A percentile compares a stretch with the other conserved stretches of the same genome.
Evolutionary conservation across 2,888 invertebrate genomes (phyloP).

Genomic region (Sericinus montela): DNA sequence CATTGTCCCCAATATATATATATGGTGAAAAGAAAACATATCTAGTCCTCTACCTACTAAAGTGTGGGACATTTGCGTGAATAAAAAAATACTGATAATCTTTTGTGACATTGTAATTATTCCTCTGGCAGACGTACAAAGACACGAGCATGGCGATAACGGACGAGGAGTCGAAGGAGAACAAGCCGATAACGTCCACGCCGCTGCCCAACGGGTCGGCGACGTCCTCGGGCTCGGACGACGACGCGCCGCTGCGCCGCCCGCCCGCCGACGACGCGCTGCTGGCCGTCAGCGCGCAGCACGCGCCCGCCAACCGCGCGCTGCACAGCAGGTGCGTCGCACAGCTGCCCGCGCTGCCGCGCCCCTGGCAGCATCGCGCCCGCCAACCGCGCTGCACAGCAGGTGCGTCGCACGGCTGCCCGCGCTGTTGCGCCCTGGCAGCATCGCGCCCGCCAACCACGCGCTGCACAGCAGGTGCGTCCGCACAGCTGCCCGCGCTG

Average conservation of each 20-base stretch:
- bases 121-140: constrained; percentile 49
- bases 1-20: too few species aligned
- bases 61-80: too few species aligned
- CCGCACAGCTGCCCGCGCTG: too few species aligned
- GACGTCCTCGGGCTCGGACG: constrained; percentile 56
- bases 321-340: background rate
- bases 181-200: constrained; percentile 71
- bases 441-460: too few species aligned
- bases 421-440: too few species aligned
- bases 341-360: background rate
- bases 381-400: constrained; percentile 32
- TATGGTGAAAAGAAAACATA: too few species aligned
- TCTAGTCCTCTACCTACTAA: too few species aligned
- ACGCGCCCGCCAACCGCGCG: constrained; percentile 32
- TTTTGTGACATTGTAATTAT: background rate
- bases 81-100: too few species aligned
- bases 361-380: constrained; percentile 35
- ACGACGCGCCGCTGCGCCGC: constrained; percentile 59
- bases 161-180: constrained; percentile 74
- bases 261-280: constrained; percentile 51
- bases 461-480: too few species aligned
- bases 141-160: constrained; percentile 57
- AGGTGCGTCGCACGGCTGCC: too few species aligned
- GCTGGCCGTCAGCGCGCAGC: constrained; percentile 28
- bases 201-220: constrained; percentile 53